Conservation (phyloP, 1,140 invertebrate species). For the Trichoplusia ni region DNA sequence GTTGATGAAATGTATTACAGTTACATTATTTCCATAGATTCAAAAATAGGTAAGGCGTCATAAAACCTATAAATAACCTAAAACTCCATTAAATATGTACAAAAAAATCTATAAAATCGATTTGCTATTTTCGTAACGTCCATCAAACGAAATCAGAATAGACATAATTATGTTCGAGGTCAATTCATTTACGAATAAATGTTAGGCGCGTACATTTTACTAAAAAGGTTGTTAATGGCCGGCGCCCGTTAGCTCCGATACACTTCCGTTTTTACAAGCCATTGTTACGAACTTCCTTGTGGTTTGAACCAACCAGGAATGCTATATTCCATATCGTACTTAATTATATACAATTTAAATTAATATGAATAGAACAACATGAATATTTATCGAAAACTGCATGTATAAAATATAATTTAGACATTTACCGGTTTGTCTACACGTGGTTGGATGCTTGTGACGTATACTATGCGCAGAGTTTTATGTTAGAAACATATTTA, state of each 20-base stretch:
- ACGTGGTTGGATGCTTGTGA: not conserved
- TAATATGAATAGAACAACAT: not conserved
- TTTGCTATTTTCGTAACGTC: no score
- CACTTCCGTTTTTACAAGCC: slow-evolving; percentile 61
- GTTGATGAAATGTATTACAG: no score
- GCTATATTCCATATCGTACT: not conserved
- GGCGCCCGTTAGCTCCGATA: slow-evolving; percentile 43
- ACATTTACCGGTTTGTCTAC: not conserved
- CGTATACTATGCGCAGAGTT: no score
- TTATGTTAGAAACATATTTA: no score
- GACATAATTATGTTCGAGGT: slow-evolving; percentile 9
- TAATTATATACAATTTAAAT: not conserved
- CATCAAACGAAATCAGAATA: not conserved
- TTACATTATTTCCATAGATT: no score
- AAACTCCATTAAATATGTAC: no score
- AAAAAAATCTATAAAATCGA: no score
- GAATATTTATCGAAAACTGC: slow-evolving; percentile 4
- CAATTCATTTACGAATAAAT: slow-evolving; percentile 20
- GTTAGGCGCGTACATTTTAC: slow-evolving; percentile 21
- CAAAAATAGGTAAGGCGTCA: no score
- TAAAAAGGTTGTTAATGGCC: slow-evolving; percentile 31
- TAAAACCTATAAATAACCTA: no score
- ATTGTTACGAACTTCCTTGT: slow-evolving; percentile 62
- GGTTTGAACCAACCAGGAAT: slow-evolving; percentile 17
- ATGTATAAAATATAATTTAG: not conserved